Evolutionary conservation across 2,113 vertebrate genomes (phyloP).

Genomic region (Phrynosoma blainvillii): DNA sequence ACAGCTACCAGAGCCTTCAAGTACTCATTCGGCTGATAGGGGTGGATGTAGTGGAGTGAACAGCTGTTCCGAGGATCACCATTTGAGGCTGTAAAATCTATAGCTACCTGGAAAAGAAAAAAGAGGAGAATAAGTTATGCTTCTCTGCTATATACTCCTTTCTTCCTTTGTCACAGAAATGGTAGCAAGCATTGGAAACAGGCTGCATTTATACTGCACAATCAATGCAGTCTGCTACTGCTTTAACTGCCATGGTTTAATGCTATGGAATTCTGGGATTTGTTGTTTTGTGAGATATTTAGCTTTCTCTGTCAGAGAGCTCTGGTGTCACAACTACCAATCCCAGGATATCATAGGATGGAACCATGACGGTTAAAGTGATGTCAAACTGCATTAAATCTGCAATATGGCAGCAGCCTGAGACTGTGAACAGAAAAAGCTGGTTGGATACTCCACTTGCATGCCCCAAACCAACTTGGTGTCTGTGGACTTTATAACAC

Average conservation of each 20-base stretch:
- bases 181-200: background rate
- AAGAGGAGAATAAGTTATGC: background rate
- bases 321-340: no score
- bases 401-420: no score
- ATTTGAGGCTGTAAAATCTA: slow-evolving; percentile 97
- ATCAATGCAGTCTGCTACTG: no score
- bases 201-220: no score
- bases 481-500: background rate
- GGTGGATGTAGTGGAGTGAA: slow-evolving; percentile 97
- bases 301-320: no score
- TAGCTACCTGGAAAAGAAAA: slow-evolving; percentile 87
- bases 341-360: no score
- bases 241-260: no score
- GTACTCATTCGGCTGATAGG: slow-evolving; percentile 97
- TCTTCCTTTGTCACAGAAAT: background rate
- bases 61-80: slow-evolving; percentile 97
- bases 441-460: background rate
- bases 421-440: background rate
- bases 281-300: no score
- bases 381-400: no score
- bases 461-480: background rate
- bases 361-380: no score
- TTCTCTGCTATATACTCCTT: background rate
- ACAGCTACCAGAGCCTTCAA: slow-evolving; percentile 97
- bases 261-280: no score